Evolutionary conservation across 2,888 invertebrate species (phyloP).

Genomic region (Tortrix viridana): DNA sequence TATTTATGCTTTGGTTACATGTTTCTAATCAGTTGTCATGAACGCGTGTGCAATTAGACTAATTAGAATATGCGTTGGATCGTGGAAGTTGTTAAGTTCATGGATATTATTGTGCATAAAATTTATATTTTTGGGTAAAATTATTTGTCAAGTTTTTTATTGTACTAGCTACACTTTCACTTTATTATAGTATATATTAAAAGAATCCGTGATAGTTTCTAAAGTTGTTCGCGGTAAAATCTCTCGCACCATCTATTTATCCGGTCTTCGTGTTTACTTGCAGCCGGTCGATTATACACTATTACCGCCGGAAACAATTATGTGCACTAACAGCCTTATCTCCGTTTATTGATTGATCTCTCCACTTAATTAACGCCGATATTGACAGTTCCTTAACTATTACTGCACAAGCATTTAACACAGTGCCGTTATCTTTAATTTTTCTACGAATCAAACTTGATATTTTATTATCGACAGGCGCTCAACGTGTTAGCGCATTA

Average conservation of each 20-base stretch:
- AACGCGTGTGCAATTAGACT: background rate
- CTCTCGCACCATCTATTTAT: conserved; percentile 29
- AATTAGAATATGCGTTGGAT: background rate
- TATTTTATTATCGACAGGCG: no score
- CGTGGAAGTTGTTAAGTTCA: background rate
- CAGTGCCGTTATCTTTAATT: no score
- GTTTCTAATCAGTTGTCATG: conserved; percentile 3
- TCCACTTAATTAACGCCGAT: conserved; percentile 12
- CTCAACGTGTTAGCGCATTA: no score
- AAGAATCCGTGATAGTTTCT: background rate
- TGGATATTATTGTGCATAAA: background rate
- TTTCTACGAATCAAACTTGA: no score
- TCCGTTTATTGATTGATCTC: conserved; percentile 28
- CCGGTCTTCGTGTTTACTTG: conserved; percentile 13
- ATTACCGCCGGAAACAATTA: conserved; percentile 32
- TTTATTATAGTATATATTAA: no score
- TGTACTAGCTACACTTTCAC: no score
- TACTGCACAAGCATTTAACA: background rate
- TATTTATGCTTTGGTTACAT: background rate
- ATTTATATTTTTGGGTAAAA: no score
- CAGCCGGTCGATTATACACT: conserved; percentile 23
- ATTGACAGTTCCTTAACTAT: conserved; percentile 7
- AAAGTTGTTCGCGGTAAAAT: conserved; percentile 24
- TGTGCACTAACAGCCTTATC: conserved; percentile 23
- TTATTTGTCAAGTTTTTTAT: no score